Conservation (phyloP, 2,888 invertebrate genomes). For the Temnothorax rugatulus region DNA sequence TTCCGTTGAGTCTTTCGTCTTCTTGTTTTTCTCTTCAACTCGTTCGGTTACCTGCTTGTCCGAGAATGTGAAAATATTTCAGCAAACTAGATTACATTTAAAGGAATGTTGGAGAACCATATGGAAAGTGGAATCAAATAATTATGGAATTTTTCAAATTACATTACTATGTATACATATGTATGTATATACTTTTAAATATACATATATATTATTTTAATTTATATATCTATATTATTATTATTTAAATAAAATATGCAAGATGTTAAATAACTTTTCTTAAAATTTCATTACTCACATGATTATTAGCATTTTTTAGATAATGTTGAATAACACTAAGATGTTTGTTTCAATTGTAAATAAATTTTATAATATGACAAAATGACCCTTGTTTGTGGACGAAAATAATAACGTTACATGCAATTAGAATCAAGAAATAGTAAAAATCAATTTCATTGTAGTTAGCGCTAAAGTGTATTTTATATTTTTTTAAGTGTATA, state of each 20-base stretch:
- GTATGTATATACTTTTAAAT: neutral
- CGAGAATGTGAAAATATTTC: constrained; percentile 10
- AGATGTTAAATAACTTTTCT: neutral
- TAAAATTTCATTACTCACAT: neutral
- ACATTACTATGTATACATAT: neutral
- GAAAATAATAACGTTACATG: neutral
- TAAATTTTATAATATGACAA: neutral
- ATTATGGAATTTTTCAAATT: neutral
- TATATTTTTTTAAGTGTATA: neutral
- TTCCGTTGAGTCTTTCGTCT: constrained; percentile 31
- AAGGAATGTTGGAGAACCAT: neutral
- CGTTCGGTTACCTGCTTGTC: constrained; percentile 45
- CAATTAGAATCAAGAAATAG: neutral
- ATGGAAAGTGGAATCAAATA: neutral
- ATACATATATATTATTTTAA: neutral
- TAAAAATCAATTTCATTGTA: neutral
- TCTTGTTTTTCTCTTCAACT: constrained; percentile 62
- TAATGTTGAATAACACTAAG: neutral
- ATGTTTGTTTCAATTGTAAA: neutral
- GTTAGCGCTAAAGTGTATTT: neutral
- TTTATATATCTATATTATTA: neutral
- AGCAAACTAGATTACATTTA: constrained; percentile 6
- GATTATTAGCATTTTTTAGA: neutral
- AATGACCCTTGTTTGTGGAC: neutral
- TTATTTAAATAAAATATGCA: neutral